Evolutionary conservation across 2,113 vertebrate genomes (phyloP), one percentile per base, ranked within the genome.

Genomic region (Podiceps cristatus): DNA sequence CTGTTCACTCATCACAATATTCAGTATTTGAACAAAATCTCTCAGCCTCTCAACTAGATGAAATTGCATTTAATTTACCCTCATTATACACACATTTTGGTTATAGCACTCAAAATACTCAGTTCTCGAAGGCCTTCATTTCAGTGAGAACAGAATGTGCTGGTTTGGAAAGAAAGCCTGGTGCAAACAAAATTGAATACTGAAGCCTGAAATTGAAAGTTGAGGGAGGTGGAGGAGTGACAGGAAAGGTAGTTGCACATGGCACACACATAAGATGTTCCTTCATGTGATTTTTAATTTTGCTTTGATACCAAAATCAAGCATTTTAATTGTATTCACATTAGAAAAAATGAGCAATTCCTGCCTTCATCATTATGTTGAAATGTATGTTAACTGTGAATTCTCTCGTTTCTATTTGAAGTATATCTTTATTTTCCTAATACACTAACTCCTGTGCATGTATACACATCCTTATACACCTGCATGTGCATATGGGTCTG

Each of bases 11-110:
- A 79, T 97, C 71, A 84, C 69, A 49, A 31, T 86, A 82, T 93
- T 96, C 67, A 90, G 62, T 82, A 55, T 77, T 83, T 82, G 67
- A 92, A 86, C 81, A 90, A 67, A 50, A n/a, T 71, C n/a, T 91
- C 49, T 29, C 66, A 88, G 68, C n/a, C 62, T 90, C 68, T 93
- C 69, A 68, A 52, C 23, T 72, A 84, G 81, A 90, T 94, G 64
- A 88, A 96, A 92, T 89, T 93, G 53, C 75, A 59, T 90, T 97
- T 94, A 80, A 87, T 97, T 95, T 92, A 44, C 66, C 37, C 76
- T 89, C 71, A n/a, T 94, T 92, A n/a, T 85, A n/a, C 28, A 28
- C 58, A 47, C 55, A 29, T 95, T 96, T 95, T 90, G 76, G 47
- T 93, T 94, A 24, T 17, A 94, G n/a, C 77, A 76, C 78, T 95